phyloP scores from a whole-genome alignment of 2,888 invertebrate species.

The Drosophila kanekoi region DNA sequence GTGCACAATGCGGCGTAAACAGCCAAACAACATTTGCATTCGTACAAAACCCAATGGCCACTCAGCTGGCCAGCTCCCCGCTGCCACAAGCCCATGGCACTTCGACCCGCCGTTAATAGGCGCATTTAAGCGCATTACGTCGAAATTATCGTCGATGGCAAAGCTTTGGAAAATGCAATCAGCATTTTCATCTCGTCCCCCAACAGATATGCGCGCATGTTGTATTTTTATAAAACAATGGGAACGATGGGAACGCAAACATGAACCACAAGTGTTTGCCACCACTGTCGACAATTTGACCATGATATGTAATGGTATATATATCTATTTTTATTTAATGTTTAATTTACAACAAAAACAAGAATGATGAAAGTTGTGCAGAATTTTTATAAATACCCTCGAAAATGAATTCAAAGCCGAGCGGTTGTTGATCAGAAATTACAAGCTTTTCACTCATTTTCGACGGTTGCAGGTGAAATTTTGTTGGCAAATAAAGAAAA shows the following conservation, averaged over 20 bases:
- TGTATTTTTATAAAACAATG: not conserved
- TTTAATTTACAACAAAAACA: too few relatives aligned
- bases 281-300: too few relatives aligned
- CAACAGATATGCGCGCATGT: not conserved
- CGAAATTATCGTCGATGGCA: constrained; percentile 35
- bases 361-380: too few relatives aligned
- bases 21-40: constrained; percentile 44
- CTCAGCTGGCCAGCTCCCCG: not conserved
- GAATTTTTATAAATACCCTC: too few relatives aligned
- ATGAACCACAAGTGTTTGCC: too few relatives aligned
- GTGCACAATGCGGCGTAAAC: constrained; percentile 59
- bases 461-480: too few relatives aligned
- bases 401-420: too few relatives aligned
- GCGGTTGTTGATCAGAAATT: too few relatives aligned
- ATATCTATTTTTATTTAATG: too few relatives aligned
- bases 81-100: not conserved
- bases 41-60: not conserved
- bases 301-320: too few relatives aligned
- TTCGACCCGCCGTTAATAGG: constrained; percentile 19
- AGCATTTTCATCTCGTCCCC: constrained; percentile 8
- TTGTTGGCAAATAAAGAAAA: too few relatives aligned
- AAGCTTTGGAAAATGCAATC: constrained; percentile 32
- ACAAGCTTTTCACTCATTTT: too few relatives aligned
- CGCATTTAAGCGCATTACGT: constrained; percentile 52
- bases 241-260: not conserved